Conservation (phyloP, 2,113 vertebrate genomes). For the Capricornis sumatraensis region DNA sequence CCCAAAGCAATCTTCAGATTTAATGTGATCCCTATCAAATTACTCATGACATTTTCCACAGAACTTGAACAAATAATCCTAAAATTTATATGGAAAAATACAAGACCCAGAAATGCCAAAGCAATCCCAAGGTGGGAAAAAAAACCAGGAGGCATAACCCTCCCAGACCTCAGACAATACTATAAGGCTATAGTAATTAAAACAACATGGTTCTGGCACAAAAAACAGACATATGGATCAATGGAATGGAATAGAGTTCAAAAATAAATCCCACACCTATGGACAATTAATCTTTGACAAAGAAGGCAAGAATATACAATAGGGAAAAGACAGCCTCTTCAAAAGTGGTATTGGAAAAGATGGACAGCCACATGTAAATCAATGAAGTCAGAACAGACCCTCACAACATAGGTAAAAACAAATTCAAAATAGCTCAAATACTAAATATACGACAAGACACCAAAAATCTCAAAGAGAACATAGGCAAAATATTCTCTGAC, state of each 20-base stretch:
- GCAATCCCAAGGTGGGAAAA: neutral
- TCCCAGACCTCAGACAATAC: neutral
- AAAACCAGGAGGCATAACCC: neutral
- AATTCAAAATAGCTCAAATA: neutral
- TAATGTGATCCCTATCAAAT: neutral
- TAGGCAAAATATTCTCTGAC: neutral
- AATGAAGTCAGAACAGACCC: neutral
- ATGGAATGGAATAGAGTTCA: neutral
- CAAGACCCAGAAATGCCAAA: neutral
- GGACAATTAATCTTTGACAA: neutral
- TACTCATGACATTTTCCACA: neutral
- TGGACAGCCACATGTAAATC: neutral
- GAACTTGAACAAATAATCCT: neutral
- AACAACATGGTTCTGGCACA: neutral
- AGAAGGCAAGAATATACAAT: neutral
- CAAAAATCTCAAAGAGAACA: neutral
- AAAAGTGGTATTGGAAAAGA: neutral
- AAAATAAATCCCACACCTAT: neutral
- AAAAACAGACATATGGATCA: neutral
- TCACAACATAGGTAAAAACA: neutral
- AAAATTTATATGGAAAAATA: neutral
- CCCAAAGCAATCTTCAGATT: neutral
- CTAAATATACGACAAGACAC: neutral
- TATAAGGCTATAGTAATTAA: neutral
- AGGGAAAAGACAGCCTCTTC: neutral